Evolutionary conservation across 2,888 invertebrate genomes (phyloP).

Genomic region (Cryptosula pallasiana): DNA sequence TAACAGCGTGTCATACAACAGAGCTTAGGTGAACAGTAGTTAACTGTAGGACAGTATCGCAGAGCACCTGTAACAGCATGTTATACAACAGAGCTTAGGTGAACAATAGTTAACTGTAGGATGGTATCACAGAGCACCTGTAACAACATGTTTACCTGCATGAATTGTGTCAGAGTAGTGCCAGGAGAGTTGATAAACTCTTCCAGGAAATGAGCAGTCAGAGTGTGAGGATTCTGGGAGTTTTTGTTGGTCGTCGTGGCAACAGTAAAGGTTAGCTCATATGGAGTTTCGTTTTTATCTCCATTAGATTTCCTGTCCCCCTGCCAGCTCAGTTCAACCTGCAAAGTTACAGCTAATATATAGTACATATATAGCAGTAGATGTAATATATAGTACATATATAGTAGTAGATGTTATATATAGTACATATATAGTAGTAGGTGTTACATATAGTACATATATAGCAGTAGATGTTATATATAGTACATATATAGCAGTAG

Average conservation of each 20-base stretch:
- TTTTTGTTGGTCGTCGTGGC: background rate
- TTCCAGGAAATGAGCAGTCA: constrained; percentile 24
- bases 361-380: background rate
- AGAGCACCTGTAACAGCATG: constrained; percentile 63
- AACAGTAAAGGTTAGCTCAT: background rate
- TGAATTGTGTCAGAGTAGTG: constrained; percentile 5
- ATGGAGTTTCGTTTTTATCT: background rate
- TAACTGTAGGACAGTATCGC: constrained; percentile 84
- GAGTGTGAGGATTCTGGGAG: constrained; percentile 23
- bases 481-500: too few relatives aligned
- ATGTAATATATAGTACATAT: constrained; percentile 53
- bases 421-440: too few relatives aligned
- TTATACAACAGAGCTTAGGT: too few relatives aligned
- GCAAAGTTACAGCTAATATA: background rate
- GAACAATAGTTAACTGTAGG: too few relatives aligned
- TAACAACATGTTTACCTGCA: too few relatives aligned
- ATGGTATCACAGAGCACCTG: too few relatives aligned
- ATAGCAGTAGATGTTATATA: too few relatives aligned
- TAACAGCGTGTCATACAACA: constrained; percentile 22
- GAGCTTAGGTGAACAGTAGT: constrained; percentile 83
- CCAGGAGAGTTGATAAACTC: constrained; percentile 47
- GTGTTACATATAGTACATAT: too few relatives aligned
- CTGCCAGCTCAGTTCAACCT: constrained; percentile 1
- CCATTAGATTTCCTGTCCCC: constrained; percentile 8
- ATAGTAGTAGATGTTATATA: too few relatives aligned